phyloP scores from a whole-genome alignment of 2,888 invertebrate species.

The Cataglyphis altisquamis region DNA sequence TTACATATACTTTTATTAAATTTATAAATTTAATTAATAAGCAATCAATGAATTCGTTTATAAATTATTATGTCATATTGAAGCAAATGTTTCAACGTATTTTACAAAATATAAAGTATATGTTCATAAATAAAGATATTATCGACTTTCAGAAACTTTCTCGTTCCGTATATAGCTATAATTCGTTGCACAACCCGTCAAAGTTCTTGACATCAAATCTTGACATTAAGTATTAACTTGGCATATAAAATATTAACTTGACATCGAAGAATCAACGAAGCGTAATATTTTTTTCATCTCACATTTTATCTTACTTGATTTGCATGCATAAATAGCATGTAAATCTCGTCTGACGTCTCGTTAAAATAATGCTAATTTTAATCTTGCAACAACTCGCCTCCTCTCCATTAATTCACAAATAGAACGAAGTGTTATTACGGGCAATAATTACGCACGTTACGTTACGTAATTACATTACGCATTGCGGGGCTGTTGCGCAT shows the following conservation, averaged over 20 bases:
- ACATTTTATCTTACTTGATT: slow-evolving; percentile 19
- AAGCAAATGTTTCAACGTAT: background rate
- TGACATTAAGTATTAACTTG: no score
- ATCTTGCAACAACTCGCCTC: slow-evolving; percentile 48
- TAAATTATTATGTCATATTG: background rate
- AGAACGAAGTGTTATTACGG: slow-evolving; percentile 71
- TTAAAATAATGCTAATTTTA: slow-evolving; percentile 72
- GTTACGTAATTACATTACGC: slow-evolving; percentile 64
- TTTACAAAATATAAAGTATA: background rate
- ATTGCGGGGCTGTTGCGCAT: slow-evolving; percentile 62
- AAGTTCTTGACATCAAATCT: background rate
- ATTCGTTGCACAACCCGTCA: background rate
- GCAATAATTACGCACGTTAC: slow-evolving; percentile 36
- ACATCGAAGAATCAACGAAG: background rate
- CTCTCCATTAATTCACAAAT: slow-evolving; percentile 64
- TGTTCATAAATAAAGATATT: background rate
- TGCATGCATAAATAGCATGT: slow-evolving; percentile 57
- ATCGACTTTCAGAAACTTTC: background rate
- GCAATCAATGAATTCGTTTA: background rate
- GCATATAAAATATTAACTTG: slow-evolving; percentile 16
- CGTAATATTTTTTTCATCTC: background rate
- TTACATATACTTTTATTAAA: background rate
- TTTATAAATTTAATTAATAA: background rate
- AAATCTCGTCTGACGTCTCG: slow-evolving; percentile 54
- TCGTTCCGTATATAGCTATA: background rate